Evolutionary conservation across 2,797 vertebrate genomes (phyloP), one percentile per base, ranked within the genome.

Genomic region (Botia almorhae): DNA sequence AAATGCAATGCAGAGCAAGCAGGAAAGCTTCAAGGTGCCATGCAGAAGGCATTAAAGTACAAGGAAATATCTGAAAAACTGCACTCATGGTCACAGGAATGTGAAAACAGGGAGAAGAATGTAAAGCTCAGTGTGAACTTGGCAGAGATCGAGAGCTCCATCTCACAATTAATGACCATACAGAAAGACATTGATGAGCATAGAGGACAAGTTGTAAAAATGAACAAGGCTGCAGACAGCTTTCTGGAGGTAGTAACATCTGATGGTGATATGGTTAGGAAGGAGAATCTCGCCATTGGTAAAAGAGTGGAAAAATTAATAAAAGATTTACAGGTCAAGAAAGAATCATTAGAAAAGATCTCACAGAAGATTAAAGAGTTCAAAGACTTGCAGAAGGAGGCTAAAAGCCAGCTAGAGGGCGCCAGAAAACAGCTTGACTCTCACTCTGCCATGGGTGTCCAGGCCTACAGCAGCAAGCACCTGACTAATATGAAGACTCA

Each of bases 171-270:
- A 63, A 97, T 95, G 82, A 92, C 91, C 63, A 94, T 98, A 81
- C 97, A 98, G 89, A 97, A 96, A 83, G 97, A 99, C 51, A 90
- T 97, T 29, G 96, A 99, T 88, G 98, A 98, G 72, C 96, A 96
- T 85, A 91, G 96, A 3, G 95, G 96, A 2, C 90, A 94, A 90
- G 89, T 97, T 78, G 97, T 97, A 80, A 91, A 96, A 61, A 90
- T 98, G 69, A 96, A 94, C 81, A 85, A 93, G 0, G 93, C 94
- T 58, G 95, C 96, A 5, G 94, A 96, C 17, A 92, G 90, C 85
- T 93, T 99, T 76, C 92, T 99, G 7, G 94, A 90, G 70, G 93
- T 94, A 67, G 95, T 95, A 85, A 93, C 96, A 67, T 84, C 81
- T 0, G 97, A 98, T 90, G 94, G 93, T 26, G 95, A 97, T 17